Percentiles rank a stretch among this genome's conserved stretches.
phyloP scores from a whole-genome alignment of 37 sponge, comb jelly and placozoan species.

The Eunapius fragilis region DNA sequence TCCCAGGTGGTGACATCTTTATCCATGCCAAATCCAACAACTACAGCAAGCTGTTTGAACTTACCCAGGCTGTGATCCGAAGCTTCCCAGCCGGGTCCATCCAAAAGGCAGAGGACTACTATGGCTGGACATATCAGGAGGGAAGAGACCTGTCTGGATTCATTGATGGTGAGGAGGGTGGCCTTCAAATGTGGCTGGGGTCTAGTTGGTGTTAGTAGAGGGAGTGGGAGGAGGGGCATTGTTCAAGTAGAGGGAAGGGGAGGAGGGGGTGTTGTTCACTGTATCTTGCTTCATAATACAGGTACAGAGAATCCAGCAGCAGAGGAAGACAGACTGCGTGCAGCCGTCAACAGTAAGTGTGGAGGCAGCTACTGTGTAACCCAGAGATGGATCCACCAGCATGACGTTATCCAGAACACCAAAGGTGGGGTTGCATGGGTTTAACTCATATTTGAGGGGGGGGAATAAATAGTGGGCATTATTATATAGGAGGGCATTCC shows the following conservation, averaged over 20 bases:
- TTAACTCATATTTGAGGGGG: too few relatives aligned
- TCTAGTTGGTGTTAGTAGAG: not conserved
- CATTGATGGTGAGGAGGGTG: conserved; percentile 42
- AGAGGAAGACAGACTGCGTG: conserved; percentile 43
- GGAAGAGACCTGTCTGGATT: conserved; percentile 67
- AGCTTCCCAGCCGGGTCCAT: conserved; percentile 37
- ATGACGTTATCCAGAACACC: conserved; percentile 36
- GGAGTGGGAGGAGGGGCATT: too few relatives aligned
- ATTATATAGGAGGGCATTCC: not conserved
- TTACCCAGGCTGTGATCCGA: conserved; percentile 24
- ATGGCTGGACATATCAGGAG: conserved; percentile 49
- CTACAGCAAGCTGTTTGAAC: conserved; percentile 49
- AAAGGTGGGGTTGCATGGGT: conserved; percentile 44
- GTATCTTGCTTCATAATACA: not conserved
- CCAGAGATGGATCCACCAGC: conserved; percentile 61
- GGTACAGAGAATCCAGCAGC: conserved; percentile 75
- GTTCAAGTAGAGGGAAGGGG: too few relatives aligned
- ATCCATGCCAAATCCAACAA: conserved; percentile 66
- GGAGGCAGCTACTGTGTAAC: conserved; percentile 71
- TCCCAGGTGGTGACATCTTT: conserved; percentile 65
- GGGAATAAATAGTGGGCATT: too few relatives aligned
- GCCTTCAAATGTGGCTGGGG: too few relatives aligned
- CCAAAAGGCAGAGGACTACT: conserved; percentile 48
- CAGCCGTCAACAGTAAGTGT: conserved; percentile 37
- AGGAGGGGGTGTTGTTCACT: too few relatives aligned